Evolutionary conservation across 2,113 vertebrate genomes (phyloP), one percentile per base, ranked within the genome.

Genomic region (Thalassarche chlororhynchos): DNA sequence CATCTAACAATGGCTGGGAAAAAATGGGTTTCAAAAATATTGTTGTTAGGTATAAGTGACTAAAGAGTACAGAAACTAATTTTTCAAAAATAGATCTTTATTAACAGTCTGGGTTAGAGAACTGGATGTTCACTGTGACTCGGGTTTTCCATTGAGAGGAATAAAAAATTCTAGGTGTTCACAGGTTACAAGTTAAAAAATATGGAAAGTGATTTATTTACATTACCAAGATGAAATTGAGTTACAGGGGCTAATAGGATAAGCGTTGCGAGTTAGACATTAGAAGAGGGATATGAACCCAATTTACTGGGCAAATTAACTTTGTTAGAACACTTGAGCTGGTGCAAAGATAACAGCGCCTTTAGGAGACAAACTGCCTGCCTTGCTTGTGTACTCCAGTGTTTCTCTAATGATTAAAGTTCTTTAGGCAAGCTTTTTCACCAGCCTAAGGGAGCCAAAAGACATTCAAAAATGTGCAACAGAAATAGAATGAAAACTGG

Each of bases 251-350:
- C 64, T 84, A 71, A 84, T 54, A 82, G 76, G 83, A 19, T 49
- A 90, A 70, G 14, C 32, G 47, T 55, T 68, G 72, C 17, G 11
- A 87, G 47, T 68, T 36, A 93, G 61, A 68, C 44, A 36, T 87
- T 57, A 89, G 75, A 92, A 82, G 65, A 87, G 40, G 62, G 44
- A 68, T 82, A 58, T 68, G 62, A 97, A 93, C 82, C 49, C 49
- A 76, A 77, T 91, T 93, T 90, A 65, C n/a, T 21, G 54, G 75
- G 19, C 44, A 97, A 94, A 97, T 93, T 87, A 93, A 85, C 81
- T 93, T 79, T 68, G 31, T 76, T 80, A 72, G 61, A 91, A 71
- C 57, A 51, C 54, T 89, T 93, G 66, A 93, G 77, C 57, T 85
- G 61, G 49, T 2, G 0, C 60, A 62, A 93, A 90, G 40, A 74